Percentiles rank a stretch among this genome's conserved stretches.
Evolutionary conservation across 2,113 vertebrate genomes (phyloP).

Genomic region (Emberiza fucata): DNA sequence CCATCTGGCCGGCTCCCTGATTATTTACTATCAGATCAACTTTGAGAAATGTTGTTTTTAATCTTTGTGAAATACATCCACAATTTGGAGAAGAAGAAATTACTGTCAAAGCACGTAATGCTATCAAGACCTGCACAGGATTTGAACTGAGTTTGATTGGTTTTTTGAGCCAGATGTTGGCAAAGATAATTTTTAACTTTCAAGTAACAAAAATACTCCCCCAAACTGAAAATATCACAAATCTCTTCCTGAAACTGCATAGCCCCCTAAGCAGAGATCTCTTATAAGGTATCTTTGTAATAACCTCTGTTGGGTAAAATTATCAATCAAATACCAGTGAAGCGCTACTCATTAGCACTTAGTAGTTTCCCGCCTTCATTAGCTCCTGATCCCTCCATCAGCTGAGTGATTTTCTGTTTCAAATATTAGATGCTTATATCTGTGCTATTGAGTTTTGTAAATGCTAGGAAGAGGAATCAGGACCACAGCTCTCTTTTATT

Average conservation of each 20-base stretch:
- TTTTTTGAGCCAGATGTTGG: background rate
- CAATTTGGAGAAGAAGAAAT: background rate
- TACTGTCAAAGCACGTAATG: background rate
- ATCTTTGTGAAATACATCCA: background rate
- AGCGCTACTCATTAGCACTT: slow-evolving; percentile 27
- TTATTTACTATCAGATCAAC: background rate
- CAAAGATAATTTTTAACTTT: background rate
- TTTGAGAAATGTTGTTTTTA: background rate
- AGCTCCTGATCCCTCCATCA: background rate
- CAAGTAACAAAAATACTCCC: background rate
- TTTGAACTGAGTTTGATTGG: background rate
- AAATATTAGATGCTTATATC: background rate
- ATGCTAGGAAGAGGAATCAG: background rate
- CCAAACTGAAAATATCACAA: slow-evolving; percentile 1
- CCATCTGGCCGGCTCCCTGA: background rate
- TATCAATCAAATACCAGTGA: slow-evolving; percentile 16
- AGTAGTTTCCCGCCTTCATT: slow-evolving; percentile 25
- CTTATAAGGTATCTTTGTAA: slow-evolving; percentile 1
- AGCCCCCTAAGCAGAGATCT: background rate
- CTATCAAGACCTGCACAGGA: background rate
- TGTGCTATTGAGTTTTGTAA: slow-evolving; percentile 11
- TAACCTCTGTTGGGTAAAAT: slow-evolving; percentile 8
- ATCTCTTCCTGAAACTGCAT: slow-evolving; percentile 29
- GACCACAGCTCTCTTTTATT: slow-evolving; percentile 27
- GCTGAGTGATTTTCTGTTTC: slow-evolving; percentile 39